These are phyloP conservation scores for Aleiodes testaceus DNA, from an alignment of 2,888 invertebrate genomes.

Conservation along the genomic window DNA sequence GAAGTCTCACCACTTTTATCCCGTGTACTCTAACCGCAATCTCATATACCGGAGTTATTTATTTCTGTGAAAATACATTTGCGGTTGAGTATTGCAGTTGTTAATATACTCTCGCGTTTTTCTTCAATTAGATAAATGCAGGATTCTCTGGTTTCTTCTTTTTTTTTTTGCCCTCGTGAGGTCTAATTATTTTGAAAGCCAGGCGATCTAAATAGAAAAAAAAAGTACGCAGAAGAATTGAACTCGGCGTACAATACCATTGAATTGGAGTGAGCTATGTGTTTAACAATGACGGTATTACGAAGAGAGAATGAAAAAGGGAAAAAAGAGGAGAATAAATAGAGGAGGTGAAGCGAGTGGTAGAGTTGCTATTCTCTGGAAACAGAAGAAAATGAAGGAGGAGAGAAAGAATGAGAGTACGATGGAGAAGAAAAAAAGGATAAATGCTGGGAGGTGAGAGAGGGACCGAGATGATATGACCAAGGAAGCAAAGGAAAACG, in stretches of 20 bases:
- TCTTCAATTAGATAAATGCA: no score
- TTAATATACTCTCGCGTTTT: no score
- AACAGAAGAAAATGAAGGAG: constrained; percentile 9
- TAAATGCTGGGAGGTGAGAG: constrained; percentile 12
- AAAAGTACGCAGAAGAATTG: background rate
- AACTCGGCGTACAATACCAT: constrained; percentile 19
- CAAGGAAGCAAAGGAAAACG: constrained; percentile 19
- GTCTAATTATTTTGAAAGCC: constrained; percentile 23
- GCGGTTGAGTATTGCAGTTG: no score
- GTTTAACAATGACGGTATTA: constrained; percentile 32
- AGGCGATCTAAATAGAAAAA: background rate
- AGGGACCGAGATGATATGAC: constrained; percentile 16
- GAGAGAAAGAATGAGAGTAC: constrained; percentile 10
- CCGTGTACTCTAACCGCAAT: background rate
- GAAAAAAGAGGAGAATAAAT: constrained; percentile 11
- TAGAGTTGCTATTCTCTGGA: constrained; percentile 1
- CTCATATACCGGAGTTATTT: background rate
- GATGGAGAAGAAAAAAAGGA: constrained; percentile 6
- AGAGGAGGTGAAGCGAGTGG: constrained; percentile 30
- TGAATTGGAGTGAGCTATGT: constrained; percentile 22
- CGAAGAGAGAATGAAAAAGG: background rate
- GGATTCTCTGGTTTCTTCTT: no score
- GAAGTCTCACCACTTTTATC: background rate
- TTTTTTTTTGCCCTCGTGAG: background rate
- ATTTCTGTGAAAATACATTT: no score